A percentile compares a stretch with the other conserved stretches of the same genome.
Conservation (phyloP, 1,140 invertebrate species). For the Pectinophora gossypiella region DNA sequence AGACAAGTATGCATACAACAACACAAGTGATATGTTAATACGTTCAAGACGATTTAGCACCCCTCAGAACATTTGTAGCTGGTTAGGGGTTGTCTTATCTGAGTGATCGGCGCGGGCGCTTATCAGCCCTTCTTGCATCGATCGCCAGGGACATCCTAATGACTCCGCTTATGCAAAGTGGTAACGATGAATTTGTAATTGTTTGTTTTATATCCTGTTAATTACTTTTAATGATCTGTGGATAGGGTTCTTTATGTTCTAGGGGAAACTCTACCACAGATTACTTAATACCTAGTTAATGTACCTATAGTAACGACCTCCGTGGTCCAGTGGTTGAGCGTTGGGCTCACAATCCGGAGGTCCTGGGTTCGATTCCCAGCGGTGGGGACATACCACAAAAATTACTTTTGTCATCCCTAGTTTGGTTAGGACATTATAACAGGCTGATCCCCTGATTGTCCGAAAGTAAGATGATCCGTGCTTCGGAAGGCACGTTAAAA, state of each 20-base stretch:
- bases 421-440: too few relatives aligned
- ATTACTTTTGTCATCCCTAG: too few relatives aligned
- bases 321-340: too few relatives aligned
- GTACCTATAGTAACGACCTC: too few relatives aligned
- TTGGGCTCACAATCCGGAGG: too few relatives aligned
- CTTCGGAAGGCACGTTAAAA: too few relatives aligned
- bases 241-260: not conserved
- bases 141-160: slow-evolving; percentile 5
- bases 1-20: slow-evolving; percentile 59
- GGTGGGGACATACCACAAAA: too few relatives aligned
- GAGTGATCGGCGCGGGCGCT: not conserved
- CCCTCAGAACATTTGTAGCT: slow-evolving; percentile 24
- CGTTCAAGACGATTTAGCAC: slow-evolving; percentile 62
- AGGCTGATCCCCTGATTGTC: too few relatives aligned
- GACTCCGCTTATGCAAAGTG: not conserved
- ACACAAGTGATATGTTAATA: slow-evolving; percentile 64
- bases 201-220: not conserved
- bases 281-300: too few relatives aligned
- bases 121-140: slow-evolving; percentile 48
- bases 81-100: not conserved
- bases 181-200: slow-evolving; percentile 2
- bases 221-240: not conserved
- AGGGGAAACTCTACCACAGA: too few relatives aligned
- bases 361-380: too few relatives aligned
- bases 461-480: too few relatives aligned